Conservation (phyloP, 2,888 invertebrate genomes). For the Idaea aversata region DNA sequence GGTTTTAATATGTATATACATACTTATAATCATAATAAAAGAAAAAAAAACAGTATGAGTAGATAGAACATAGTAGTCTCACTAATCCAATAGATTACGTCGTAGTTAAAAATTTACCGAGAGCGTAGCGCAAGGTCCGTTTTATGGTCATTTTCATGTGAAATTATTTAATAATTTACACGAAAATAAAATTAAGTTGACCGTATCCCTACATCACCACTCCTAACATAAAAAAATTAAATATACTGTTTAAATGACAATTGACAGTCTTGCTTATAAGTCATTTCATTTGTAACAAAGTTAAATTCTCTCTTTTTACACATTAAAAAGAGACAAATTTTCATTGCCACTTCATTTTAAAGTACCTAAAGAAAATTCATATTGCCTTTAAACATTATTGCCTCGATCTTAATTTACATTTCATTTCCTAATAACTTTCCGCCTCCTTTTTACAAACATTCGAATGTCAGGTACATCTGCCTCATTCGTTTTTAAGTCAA, state of each 20-base stretch:
- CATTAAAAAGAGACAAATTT: background rate
- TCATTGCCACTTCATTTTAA: background rate
- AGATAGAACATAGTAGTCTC: background rate
- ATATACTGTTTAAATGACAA: too few relatives aligned
- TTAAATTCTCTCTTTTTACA: background rate
- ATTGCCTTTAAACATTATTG: background rate
- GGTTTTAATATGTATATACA: conserved; percentile 7
- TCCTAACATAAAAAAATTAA: background rate
- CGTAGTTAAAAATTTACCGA: too few relatives aligned
- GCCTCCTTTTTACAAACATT: conserved; percentile 61
- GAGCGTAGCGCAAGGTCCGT: too few relatives aligned
- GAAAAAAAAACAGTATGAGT: background rate
- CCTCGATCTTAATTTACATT: background rate
- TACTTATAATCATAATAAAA: background rate
- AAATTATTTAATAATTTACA: conserved; percentile 5
- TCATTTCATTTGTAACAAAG: background rate
- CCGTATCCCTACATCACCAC: background rate
- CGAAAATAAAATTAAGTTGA: background rate
- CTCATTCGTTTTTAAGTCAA: conserved; percentile 30
- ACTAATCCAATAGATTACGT: background rate
- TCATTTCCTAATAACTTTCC: conserved; percentile 48
- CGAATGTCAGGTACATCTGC: conserved; percentile 62
- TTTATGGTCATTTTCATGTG: conserved; percentile 2
- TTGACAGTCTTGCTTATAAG: background rate
- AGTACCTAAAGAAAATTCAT: background rate